Conservation (phyloP, 2,113 vertebrate species). For the Gavialis gangeticus region DNA sequence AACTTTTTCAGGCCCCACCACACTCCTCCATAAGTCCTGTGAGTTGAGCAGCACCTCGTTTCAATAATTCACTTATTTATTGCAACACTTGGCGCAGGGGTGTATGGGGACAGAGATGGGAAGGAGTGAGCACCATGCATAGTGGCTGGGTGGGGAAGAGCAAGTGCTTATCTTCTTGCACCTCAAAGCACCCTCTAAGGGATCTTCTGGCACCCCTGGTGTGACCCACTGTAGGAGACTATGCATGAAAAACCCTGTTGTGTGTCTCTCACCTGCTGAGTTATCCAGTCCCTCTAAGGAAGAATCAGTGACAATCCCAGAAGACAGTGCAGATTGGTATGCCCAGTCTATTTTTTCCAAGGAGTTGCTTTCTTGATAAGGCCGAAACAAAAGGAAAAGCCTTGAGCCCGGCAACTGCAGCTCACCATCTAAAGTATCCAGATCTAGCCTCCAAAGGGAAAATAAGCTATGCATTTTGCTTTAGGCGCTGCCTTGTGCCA, state of each 20-base stretch:
- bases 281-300: neutral
- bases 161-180: too few relatives aligned
- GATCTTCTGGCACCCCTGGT: too few relatives aligned
- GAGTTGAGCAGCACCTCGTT: too few relatives aligned
- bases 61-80: too few relatives aligned
- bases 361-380: neutral
- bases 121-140: neutral
- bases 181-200: too few relatives aligned
- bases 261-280: neutral
- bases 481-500: slow-evolving; percentile 21
- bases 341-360: neutral
- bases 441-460: neutral
- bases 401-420: neutral
- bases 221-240: too few relatives aligned
- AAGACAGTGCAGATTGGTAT: neutral
- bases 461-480: slow-evolving; percentile 6
- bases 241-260: neutral
- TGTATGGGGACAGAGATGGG: too few relatives aligned
- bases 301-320: neutral
- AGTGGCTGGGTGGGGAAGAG: too few relatives aligned
- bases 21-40: too few relatives aligned
- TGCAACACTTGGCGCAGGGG: too few relatives aligned
- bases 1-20: too few relatives aligned
- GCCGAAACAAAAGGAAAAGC: neutral
- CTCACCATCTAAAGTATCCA: neutral